These are phyloP conservation scores for Asbolus verrucosus DNA, from an alignment of 1,140 invertebrate species.

Conservation along the genomic window DNA sequence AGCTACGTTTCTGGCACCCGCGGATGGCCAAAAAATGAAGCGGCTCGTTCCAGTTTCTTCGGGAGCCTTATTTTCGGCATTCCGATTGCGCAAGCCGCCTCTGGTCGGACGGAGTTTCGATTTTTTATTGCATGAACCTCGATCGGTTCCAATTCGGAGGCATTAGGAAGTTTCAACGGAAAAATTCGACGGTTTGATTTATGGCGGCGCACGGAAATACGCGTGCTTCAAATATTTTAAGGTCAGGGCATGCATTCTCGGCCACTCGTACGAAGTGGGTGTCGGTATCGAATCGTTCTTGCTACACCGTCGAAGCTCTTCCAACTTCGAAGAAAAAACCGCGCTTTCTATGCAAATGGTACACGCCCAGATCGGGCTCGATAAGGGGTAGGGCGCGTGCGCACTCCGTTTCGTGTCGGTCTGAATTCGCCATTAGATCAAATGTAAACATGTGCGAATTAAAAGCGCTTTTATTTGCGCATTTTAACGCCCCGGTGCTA, in stretches of 20 bases:
- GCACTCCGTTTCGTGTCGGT: not conserved
- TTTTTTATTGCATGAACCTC: no score
- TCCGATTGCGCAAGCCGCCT: no score
- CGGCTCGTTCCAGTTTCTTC: no score
- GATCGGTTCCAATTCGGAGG: no score
- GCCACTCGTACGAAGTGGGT: not conserved
- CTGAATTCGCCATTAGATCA: slow-evolving; percentile 20
- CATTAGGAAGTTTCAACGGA: not conserved
- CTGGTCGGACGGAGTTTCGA: no score
- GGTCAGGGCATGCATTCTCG: not conserved
- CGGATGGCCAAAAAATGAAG: no score
- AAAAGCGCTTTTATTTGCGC: slow-evolving; percentile 19
- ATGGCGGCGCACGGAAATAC: slow-evolving; percentile 10
- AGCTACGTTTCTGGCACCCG: no score
- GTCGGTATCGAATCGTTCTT: slow-evolving; percentile 4
- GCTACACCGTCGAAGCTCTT: no score
- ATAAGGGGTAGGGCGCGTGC: slow-evolving; percentile 12
- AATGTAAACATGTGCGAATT: slow-evolving; percentile 37
- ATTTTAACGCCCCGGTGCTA: slow-evolving; percentile 37
- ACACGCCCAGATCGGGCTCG: not conserved
- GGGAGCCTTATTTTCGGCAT: no score
- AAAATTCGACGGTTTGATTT: not conserved
- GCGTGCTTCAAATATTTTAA: slow-evolving; percentile 16
- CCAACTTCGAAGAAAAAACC: slow-evolving; percentile 1
- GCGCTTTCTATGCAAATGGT: not conserved